Conservation (phyloP, 2,113 vertebrate genomes). For the Caloenas nicobarica region DNA sequence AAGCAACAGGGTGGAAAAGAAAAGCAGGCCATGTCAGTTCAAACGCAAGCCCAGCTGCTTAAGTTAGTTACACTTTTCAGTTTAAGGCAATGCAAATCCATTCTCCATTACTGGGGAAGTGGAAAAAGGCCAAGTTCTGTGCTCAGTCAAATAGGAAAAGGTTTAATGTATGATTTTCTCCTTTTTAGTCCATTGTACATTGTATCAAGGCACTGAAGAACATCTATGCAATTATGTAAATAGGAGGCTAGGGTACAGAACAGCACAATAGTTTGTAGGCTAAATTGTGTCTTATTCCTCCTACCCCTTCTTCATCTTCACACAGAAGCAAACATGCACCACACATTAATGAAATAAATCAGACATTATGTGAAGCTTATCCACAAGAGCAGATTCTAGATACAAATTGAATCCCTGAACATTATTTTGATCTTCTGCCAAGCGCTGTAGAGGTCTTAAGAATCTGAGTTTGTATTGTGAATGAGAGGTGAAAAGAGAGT, state of each 20-base stretch:
- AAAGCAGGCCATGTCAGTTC: conserved; percentile 1
- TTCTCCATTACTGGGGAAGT: conserved; percentile 26
- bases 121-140: conserved; percentile 50
- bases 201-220: conserved; percentile 37
- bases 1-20: conserved; percentile 20
- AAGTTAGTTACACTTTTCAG: conserved; percentile 57
- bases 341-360: conserved; percentile 42
- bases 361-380: conserved; percentile 34
- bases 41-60: conserved; percentile 11
- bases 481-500: not conserved
- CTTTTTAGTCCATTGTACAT: conserved; percentile 40
- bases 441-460: not conserved
- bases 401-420: not conserved
- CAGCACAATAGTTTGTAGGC: not conserved
- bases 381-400: conserved; percentile 44
- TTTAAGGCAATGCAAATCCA: conserved; percentile 60
- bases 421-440: conserved; percentile 43
- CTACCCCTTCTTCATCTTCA: not conserved
- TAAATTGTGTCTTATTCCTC: not conserved
- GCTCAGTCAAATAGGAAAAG: conserved; percentile 36
- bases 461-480: not conserved
- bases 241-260: not conserved
- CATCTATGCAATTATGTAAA: conserved; percentile 59
- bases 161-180: conserved; percentile 53
- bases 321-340: not conserved